Evolutionary conservation across 2,113 vertebrate genomes (phyloP).

Genomic region (Scytalopus superciliaris): DNA sequence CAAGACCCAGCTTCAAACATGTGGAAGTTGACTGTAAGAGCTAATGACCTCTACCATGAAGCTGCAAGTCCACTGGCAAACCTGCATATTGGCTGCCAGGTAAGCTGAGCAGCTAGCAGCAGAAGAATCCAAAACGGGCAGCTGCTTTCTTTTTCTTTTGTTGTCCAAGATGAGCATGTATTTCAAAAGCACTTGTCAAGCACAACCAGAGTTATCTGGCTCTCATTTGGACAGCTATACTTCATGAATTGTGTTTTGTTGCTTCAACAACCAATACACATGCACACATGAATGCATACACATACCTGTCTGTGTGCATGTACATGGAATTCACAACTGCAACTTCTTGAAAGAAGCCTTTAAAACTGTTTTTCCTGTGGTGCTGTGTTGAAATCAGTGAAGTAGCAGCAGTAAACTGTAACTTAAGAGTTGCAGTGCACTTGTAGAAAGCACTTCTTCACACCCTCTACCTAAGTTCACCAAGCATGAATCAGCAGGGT

Average conservation of each 20-base stretch:
- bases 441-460: not conserved
- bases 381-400: not conserved
- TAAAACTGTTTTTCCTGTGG: not conserved
- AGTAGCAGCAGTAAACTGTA: not conserved
- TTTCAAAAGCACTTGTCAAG: not conserved
- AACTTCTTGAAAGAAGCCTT: not conserved
- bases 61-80: not conserved
- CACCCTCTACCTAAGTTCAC: not conserved
- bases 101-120: not conserved
- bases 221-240: not conserved
- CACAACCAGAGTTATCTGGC: not conserved
- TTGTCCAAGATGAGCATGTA: not conserved
- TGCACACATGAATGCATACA: not conserved
- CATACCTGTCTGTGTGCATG: no score
- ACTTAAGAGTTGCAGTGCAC: not conserved
- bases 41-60: not conserved
- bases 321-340: not conserved
- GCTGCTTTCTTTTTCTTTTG: not conserved
- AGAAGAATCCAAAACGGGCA: not conserved
- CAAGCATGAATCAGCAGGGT: not conserved
- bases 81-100: not conserved
- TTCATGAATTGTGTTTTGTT: constrained; percentile 13
- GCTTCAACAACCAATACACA: not conserved
- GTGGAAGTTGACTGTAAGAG: not conserved
- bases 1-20: not conserved